Evolutionary conservation across 2,113 vertebrate genomes (phyloP), one percentile per base, ranked within the genome.

Genomic region (Pagrus major): DNA sequence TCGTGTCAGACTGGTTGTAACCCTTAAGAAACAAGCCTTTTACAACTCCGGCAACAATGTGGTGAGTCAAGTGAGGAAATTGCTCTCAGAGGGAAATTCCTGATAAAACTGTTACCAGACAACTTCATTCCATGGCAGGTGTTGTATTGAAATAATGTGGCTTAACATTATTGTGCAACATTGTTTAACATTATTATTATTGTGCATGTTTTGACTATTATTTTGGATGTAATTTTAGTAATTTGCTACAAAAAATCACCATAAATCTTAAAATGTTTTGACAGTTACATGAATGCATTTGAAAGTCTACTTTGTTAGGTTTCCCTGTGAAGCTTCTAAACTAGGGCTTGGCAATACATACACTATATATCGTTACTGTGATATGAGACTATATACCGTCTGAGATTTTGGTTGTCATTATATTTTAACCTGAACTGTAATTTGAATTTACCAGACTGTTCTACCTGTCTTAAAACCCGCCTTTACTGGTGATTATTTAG

Each of bases 31-130:
- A 14, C 8, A 51, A 47, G 35, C 11, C 35, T 46, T 84, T 55
- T 77, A 81, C 15, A 55, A 60, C 25, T 61, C 31, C 54, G 20
- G 21, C 44, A 25, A 78, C 39, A 33, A 29, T 29, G 18, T 58
- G 33, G 23, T 31, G 23, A 75, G 47, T 64, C 23, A 39, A 41
- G 11, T 56, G 33, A 80, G 42, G 39, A 67, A 82, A 81, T 67
- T 67, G 23, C 55, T 86, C 68, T 68, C 69, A 25, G n/a, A 71
- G 71, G 69, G 74, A 68, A 70, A 78, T 76, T 81, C 54, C 37
- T 51, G 51, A 54, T 64, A 58, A 77, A 84, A 83, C 49, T 64
- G 39, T 39, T 85, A 71, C 23, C 61, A 76, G 68, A 59, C 66
- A 14, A 52, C 52, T 27, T 76, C 23, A 41, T 52, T 72, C 54